Conservation (phyloP, 1,140 invertebrate species). For the Aphis gossypii region DNA sequence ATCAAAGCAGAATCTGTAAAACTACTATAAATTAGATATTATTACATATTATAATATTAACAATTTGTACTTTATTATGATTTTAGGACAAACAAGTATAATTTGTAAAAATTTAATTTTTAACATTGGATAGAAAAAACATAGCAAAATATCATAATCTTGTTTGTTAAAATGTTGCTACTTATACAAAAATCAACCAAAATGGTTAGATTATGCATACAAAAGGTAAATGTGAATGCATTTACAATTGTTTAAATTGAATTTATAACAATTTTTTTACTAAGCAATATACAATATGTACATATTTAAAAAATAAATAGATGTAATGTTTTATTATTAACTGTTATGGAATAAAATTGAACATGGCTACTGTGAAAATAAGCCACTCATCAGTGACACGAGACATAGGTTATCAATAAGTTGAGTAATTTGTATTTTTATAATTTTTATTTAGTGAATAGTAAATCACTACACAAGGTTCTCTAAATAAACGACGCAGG, state of each 20-base stretch:
- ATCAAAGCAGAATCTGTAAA: too few relatives aligned
- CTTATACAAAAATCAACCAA: background rate
- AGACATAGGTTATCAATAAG: background rate
- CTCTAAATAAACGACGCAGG: rapidly evolving
- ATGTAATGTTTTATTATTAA: too few relatives aligned
- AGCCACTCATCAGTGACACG: background rate
- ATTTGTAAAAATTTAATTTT: background rate
- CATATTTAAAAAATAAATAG: too few relatives aligned
- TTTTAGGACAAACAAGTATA: too few relatives aligned
- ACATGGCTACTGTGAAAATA: background rate
- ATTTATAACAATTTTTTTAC: background rate
- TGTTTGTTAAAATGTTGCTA: background rate
- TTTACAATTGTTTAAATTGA: background rate
- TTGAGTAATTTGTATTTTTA: background rate
- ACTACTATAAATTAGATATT: background rate
- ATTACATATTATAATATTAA: too few relatives aligned
- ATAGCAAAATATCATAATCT: too few relatives aligned
- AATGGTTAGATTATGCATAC: background rate
- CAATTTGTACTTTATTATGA: too few relatives aligned
- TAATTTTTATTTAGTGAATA: background rate
- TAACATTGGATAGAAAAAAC: background rate
- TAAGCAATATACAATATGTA: too few relatives aligned
- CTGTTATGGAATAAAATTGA: background rate
- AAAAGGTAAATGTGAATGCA: too few relatives aligned
- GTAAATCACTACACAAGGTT: background rate